Conservation (phyloP, 2,797 vertebrate genomes). For the Pantherophis alleghaniensis region DNA sequence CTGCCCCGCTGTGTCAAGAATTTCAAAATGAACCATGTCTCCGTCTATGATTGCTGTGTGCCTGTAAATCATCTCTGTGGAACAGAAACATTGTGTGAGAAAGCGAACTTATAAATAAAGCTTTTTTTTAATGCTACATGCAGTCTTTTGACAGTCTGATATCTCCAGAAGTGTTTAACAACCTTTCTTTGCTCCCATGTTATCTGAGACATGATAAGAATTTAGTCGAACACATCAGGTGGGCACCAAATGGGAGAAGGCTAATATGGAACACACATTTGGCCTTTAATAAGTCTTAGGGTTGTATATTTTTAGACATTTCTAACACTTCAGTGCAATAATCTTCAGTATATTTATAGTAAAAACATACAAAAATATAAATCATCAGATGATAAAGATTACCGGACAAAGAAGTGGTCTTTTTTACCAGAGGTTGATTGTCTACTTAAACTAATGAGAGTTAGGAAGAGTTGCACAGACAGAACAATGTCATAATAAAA, state of each 20-base stretch:
- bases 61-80: constrained; percentile 79
- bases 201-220: not conserved
- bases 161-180: not conserved
- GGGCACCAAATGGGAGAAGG: not conserved
- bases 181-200: not conserved
- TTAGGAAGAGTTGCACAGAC: not conserved
- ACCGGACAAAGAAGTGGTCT: not conserved
- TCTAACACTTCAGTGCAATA: not conserved
- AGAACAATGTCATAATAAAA: not conserved
- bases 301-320: not conserved
- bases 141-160: not conserved
- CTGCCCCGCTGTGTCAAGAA: constrained; percentile 79
- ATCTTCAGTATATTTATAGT: not conserved
- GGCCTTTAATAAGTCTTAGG: not conserved
- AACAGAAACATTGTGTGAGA: not conserved
- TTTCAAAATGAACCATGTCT: constrained; percentile 78
- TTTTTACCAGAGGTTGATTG: not conserved
- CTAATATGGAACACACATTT: not conserved
- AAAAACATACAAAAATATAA: not conserved
- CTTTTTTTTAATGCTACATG: not conserved
- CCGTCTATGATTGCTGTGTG: constrained; percentile 72
- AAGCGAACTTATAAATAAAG: not conserved
- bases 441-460: not conserved
- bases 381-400: not conserved
- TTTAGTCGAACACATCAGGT: not conserved